Base-by-base conservation (phyloP, 2,113 vertebrate species). In the Murina feae region DNA sequence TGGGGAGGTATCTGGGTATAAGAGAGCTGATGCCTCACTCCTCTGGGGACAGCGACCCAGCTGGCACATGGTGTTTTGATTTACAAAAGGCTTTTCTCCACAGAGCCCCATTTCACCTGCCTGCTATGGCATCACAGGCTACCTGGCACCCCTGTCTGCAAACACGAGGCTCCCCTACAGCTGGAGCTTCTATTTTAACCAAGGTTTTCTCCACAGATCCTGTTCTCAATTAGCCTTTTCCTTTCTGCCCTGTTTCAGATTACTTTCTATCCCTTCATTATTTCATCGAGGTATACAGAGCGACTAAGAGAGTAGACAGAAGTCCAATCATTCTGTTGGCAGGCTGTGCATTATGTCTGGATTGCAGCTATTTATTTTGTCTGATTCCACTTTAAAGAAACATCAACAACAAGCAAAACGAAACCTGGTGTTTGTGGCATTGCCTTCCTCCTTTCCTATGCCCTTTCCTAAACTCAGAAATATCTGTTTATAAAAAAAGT, bases 401-500 rank as follows among this genome's bases (percentile, higher is more conserved):
- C 21, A 80, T 74, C 55, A 17, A 87, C 58, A 65, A 53, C 9
- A 72, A 69, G 60, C 63, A 28, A 92, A 87, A 55, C 74, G 39
- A 86, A 74, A 72, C 8, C 4, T 37, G 49, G 74, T 4, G 1
- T 53, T 39, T n/a, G n/a, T 55, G 4, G 42, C 68, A 14, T 42
- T 9, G 14, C 55, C 75, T 78, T 76, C 42, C 17, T 72, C n/a
- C 42, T 51, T 58, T 51, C 23, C 9, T 4, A 51, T 44, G 66
- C 86, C 63, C 28, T 35, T 80, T 80, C 76, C 71, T 84, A 32
- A 87, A 44, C 83, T 89, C 66, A 76, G 37, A 81, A 74, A 87
- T 75, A 89, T 85, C 35, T 63, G 69, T 83, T 86, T 83, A 63
- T 49, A 47, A 94, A 94, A 94, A 94, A 60, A 69, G 78, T 0